These are phyloP conservation scores for Poecile atricapillus DNA, from an alignment of 2,113 vertebrate species.

Conservation along the genomic window DNA sequence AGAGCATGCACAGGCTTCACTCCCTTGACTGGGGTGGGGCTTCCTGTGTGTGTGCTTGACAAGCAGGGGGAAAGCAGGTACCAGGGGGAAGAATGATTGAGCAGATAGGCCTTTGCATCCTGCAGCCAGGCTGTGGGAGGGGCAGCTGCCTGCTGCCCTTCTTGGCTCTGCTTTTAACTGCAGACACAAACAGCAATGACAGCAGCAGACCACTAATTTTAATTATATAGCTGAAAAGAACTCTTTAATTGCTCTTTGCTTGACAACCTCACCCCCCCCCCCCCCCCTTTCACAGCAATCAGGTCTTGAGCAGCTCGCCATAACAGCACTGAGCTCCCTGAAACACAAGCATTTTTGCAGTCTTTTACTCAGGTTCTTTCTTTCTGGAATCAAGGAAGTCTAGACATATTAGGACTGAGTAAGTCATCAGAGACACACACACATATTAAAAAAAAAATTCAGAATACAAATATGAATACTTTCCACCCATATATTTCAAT, in stretches of 20 bases:
- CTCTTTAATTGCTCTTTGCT: conserved; percentile 22
- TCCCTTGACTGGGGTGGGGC: background rate
- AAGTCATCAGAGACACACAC: background rate
- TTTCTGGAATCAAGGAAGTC: background rate
- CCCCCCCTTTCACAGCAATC: background rate
- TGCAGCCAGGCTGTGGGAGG: background rate
- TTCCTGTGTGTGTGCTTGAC: background rate
- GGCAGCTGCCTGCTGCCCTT: background rate
- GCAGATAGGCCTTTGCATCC: background rate
- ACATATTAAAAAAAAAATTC: background rate
- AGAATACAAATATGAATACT: background rate
- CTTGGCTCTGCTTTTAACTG: background rate
- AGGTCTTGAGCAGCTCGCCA: background rate
- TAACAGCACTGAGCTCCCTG: background rate
- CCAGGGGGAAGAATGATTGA: background rate
- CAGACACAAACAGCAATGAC: background rate
- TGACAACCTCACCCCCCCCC: background rate
- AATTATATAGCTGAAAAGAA: conserved; percentile 46
- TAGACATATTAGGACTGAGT: background rate
- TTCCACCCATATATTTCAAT: background rate
- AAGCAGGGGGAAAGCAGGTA: background rate
- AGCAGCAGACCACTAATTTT: conserved; percentile 23
- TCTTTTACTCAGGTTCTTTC: background rate
- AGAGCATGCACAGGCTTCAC: background rate
- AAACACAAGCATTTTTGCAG: background rate